These are phyloP conservation scores for Zoanthus sansibaricus DNA, from an alignment of 92 coral and sea anemone species.

Conservation along the genomic window DNA sequence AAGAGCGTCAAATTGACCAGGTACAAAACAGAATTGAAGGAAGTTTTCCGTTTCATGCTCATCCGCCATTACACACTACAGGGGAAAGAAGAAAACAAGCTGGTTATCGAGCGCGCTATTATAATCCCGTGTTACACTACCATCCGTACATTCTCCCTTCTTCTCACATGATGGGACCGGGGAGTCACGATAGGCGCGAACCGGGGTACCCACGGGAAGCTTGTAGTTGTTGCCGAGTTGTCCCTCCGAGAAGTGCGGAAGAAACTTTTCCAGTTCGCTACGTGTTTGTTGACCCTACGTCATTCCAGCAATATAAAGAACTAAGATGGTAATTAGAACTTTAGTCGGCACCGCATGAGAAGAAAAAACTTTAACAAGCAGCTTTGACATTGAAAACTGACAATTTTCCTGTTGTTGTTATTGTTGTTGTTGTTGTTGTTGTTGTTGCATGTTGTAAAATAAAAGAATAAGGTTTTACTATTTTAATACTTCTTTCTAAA, in stretches of 20 bases:
- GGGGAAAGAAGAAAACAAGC: constrained; percentile 17
- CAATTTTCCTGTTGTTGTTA: too few species aligned
- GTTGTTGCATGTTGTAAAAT: too few species aligned
- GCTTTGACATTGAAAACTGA: too few species aligned
- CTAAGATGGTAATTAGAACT: constrained; percentile 46
- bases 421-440: too few species aligned
- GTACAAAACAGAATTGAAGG: not conserved
- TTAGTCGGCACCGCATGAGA: too few species aligned
- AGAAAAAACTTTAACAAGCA: too few species aligned
- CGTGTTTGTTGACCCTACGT: constrained; percentile 36
- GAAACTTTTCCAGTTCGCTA: constrained; percentile 13
- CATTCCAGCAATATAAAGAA: constrained; percentile 46
- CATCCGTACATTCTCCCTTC: constrained; percentile 40
- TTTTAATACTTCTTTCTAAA: too few species aligned
- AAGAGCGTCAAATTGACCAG: constrained; percentile 6
- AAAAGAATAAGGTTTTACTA: too few species aligned
- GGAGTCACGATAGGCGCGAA: constrained; percentile 12
- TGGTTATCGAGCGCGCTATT: constrained; percentile 15
- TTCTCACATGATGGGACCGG: not conserved
- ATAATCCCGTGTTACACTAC: constrained; percentile 17
- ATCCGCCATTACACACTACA: constrained; percentile 3
- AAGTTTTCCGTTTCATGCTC: constrained; percentile 10
- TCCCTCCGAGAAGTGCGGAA: constrained; percentile 12
- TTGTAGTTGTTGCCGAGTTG: constrained; percentile 49
- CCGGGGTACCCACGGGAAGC: constrained; percentile 27